Percentiles rank a stretch among this genome's conserved stretches.
Evolutionary conservation across 2,113 vertebrate genomes (phyloP).

Genomic region (Phylloscopus whistleri): DNA sequence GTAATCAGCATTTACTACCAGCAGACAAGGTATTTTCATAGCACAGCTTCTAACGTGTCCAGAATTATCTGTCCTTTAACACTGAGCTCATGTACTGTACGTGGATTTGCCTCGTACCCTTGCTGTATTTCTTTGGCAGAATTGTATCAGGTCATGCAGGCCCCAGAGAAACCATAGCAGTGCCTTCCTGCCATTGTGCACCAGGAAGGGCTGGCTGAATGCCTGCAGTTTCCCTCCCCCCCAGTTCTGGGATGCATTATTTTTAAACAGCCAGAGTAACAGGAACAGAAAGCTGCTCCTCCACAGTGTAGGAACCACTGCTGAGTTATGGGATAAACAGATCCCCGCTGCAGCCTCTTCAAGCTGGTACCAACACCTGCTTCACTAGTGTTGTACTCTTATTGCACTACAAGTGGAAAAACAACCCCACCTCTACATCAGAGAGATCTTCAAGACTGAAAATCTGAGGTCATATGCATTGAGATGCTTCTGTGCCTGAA

Average conservation of each 20-base stretch:
- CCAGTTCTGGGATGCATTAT: conserved; percentile 4
- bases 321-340: not conserved
- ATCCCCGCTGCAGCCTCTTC: accelerated
- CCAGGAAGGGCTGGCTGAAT: conserved; percentile 78
- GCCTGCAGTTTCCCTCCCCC: conserved; percentile 23
- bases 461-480: not conserved
- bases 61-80: not conserved
- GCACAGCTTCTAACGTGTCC: not conserved
- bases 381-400: accelerated
- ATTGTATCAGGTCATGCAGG: conserved; percentile 54
- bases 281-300: conserved; percentile 52
- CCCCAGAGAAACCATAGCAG: conserved; percentile 74
- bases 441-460: not conserved
- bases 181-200: conserved; percentile 86
- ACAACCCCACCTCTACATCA: not conserved
- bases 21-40: not conserved
- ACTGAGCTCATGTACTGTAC: not conserved
- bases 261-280: conserved; percentile 38
- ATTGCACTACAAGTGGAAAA: not conserved
- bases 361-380: accelerated
- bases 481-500: not conserved
- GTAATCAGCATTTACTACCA: not conserved
- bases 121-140: conserved; percentile 3
- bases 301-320: accelerated
- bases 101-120: not conserved